These are phyloP conservation scores for Bombus pascuorum DNA, from an alignment of 1,140 invertebrate genomes.

Conservation along the genomic window DNA sequence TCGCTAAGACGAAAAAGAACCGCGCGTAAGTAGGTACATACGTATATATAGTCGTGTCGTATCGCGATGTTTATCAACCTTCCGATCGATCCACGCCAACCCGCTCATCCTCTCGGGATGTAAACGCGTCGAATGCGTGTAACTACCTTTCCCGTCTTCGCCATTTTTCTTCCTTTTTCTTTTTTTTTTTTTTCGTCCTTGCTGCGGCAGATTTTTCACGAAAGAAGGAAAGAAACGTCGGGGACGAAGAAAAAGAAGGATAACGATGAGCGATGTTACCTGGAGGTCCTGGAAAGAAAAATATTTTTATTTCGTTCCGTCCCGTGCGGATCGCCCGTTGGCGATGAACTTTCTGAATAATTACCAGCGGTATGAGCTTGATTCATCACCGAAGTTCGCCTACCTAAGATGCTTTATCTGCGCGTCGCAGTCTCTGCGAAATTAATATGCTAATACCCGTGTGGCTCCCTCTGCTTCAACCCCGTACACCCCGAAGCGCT, in stretches of 20 bases:
- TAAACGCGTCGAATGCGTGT: too few relatives aligned
- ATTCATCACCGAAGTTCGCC: slow-evolving; percentile 82
- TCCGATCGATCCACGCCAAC: not conserved
- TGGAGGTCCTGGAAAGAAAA: slow-evolving; percentile 74
- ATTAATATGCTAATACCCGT: slow-evolving; percentile 82
- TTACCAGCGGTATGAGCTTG: slow-evolving; percentile 81
- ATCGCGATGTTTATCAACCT: not conserved
- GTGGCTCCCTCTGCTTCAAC: slow-evolving; percentile 69
- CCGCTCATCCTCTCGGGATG: too few relatives aligned
- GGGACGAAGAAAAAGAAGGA: slow-evolving; percentile 36
- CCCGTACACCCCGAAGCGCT: slow-evolving; percentile 64
- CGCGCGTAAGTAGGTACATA: too few relatives aligned
- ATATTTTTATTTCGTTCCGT: slow-evolving; percentile 77
- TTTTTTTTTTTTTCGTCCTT: not conserved
- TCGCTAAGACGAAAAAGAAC: not conserved
- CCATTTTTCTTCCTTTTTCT: not conserved
- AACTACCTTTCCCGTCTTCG: too few relatives aligned
- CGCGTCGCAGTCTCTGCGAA: slow-evolving; percentile 80
- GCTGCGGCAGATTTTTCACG: not conserved
- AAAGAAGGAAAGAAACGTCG: not conserved
- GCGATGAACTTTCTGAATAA: slow-evolving; percentile 80
- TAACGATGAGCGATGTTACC: slow-evolving; percentile 24
- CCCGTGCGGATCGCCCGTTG: slow-evolving; percentile 65
- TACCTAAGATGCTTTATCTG: slow-evolving; percentile 83
- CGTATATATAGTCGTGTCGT: not conserved